Base-by-base conservation (phyloP, 2,888 invertebrate genomes). In the Xestia rhomboidea region DNA sequence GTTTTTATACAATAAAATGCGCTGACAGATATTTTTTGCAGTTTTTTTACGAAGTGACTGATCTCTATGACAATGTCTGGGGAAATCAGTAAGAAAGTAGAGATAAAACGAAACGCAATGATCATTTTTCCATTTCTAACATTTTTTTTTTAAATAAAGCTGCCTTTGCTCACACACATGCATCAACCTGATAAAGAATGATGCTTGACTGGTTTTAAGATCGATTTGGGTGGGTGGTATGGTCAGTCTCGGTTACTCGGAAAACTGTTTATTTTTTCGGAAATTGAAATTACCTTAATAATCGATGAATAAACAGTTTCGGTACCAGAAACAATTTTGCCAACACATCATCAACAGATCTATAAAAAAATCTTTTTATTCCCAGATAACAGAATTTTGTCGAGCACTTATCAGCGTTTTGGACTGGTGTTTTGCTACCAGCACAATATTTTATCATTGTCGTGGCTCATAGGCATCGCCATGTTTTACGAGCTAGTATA, bases 401-500 rank as follows among this genome's bases (percentile, higher is more conserved):
- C 60, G 63, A 64, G 15, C 30, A 64, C 38, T 73, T 64, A 62
- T n/a, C 51, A 70, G 67, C 66, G 11, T 71, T 77, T 72, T 81
- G 38, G 69, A 63, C 44, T 27, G 30, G 57, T 71, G n/a, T n/a
- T n/a, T n/a, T n/a, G n/a, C n/a, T n/a, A 83, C 77, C 83, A 88
- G 62, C 74, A 78, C 57, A 69, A 81, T 76, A 77, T 80, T 84
- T 80, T 81, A 81, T 84, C 82, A 87, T 79, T 78, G 73, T 78
- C 69, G 79, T 83, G 70, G 82, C 68, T 81, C 78, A 78, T 83
- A 77, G 81, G 82, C 87, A 81, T 81, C 73, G 79, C 77, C 66
- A 73, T 88, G 79, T 85, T 88, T 89, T 89, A 89, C 82, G 87
- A 87, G 82, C 82, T 60, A 38, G 74, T 74, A 86, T 89, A 89